A percentile compares a stretch with the other conserved stretches of the same genome.
Evolutionary conservation across 1,140 invertebrate species (phyloP).

Genomic region (Pygmarrhopalites habei): DNA sequence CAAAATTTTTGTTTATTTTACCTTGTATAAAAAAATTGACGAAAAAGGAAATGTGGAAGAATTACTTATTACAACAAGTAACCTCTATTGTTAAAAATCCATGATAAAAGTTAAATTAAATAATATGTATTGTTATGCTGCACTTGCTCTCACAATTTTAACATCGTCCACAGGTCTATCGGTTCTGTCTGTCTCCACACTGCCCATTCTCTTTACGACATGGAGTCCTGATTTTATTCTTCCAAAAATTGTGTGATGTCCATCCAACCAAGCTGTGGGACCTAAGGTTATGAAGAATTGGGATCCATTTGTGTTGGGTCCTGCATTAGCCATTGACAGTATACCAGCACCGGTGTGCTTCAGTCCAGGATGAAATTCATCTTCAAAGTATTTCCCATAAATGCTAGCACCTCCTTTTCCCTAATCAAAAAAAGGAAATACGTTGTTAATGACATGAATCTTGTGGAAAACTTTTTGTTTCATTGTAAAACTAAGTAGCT

Average conservation of each 20-base stretch:
- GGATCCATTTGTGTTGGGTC: constrained; percentile 92
- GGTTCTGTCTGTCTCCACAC: constrained; percentile 85
- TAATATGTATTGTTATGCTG: too few species aligned
- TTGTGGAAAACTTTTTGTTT: constrained; percentile 62
- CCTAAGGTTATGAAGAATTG: constrained; percentile 97
- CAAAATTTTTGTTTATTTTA: too few species aligned
- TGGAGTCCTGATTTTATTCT: constrained; percentile 61
- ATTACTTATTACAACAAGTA: too few species aligned
- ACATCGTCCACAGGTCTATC: constrained; percentile 86
- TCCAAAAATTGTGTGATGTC: constrained; percentile 95
- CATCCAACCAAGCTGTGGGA: constrained; percentile 95
- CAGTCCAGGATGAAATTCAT: constrained; percentile 90
- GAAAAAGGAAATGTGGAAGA: too few species aligned
- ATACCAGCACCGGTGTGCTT: constrained; percentile 73
- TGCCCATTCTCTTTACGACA: constrained; percentile 81
- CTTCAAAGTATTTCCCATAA: constrained; percentile 88
- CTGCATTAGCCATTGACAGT: constrained; percentile 49
- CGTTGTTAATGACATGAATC: constrained; percentile 56
- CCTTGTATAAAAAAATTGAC: too few species aligned
- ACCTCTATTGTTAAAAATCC: too few species aligned
- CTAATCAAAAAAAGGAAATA: constrained; percentile 83
- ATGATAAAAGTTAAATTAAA: too few species aligned
- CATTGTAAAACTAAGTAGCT: too few species aligned
- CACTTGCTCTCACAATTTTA: constrained; percentile 71
- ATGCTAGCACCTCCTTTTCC: constrained; percentile 93